Base-by-base conservation (phyloP, 2,113 vertebrate species). In the Macrotus californicus region DNA sequence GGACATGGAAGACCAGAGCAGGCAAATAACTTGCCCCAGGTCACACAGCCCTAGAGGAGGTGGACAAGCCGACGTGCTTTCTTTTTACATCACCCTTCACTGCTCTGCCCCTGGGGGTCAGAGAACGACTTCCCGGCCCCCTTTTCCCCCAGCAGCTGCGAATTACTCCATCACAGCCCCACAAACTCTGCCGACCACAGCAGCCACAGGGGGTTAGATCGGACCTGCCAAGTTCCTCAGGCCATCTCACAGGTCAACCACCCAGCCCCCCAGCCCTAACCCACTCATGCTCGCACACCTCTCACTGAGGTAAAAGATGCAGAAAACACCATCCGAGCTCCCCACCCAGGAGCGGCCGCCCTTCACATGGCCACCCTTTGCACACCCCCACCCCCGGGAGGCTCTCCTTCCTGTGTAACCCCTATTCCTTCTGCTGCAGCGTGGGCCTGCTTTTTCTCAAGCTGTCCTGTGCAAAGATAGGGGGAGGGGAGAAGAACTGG, bases 401-500 rank as follows among this genome's bases (percentile, higher is more conserved):
- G 24, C 14, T 31, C 48, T 88, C 89, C 69, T 56, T 85, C 77
- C 76, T 29, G 13, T 70, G 83, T 94, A 82, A 61, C 95, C 93
- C 92, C 73, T 0, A 46, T 61, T 84, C 83, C 76, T 86, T 61
- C 75, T 41, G 31, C 96, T 46, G 77, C 36, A 56, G 91, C 50
- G 46, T 91, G 87, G 94, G 97, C 80, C 59, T 52, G 52, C 75
- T 96, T 96, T 81, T 81, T 90, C 77, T 89, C 95, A 77, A 96
- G 94, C 96, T 97, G 96, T 93, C 94, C 94, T 95, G 36, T n/a
- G 80, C 83, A 92, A 46, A 93, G 79, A 80, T 4, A 6, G n/a
- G 56, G 69, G 79, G 41, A n/a, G 73, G 46, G 77, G 19, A 88
- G 50, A 46, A 94, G 73, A 89, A 75, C 91, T 75, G 93, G 36